A percentile compares a stretch with the other conserved stretches of the same genome.
phyloP scores from a whole-genome alignment of 2,888 invertebrate genomes.

The Cheilosia variabilis region DNA sequence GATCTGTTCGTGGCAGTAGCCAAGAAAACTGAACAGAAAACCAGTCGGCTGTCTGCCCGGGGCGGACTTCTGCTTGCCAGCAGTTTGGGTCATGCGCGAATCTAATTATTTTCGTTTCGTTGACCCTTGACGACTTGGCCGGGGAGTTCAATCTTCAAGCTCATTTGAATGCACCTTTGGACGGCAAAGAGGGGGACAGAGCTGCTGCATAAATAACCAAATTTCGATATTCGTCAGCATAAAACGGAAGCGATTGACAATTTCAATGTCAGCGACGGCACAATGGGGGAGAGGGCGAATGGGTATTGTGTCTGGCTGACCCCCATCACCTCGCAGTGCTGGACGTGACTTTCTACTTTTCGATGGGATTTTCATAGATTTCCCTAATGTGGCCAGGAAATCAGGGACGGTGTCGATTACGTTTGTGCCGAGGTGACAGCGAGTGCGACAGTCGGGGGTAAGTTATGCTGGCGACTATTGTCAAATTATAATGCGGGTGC shows the following conservation, averaged over 20 bases:
- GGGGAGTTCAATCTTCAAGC: slow-evolving; percentile 41
- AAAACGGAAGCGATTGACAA: slow-evolving; percentile 72
- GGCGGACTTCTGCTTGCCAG: slow-evolving; percentile 27
- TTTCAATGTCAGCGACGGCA: slow-evolving; percentile 67
- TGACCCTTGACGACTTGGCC: slow-evolving; percentile 27
- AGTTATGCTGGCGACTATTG: slow-evolving; percentile 53
- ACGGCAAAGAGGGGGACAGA: neutral
- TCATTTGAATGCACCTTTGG: slow-evolving; percentile 52
- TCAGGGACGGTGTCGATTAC: slow-evolving; percentile 59
- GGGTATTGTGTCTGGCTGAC: slow-evolving; percentile 4
- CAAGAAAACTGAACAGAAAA: slow-evolving; percentile 8
- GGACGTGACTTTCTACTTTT: slow-evolving; percentile 72
- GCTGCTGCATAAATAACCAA: slow-evolving; percentile 42
- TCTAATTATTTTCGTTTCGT: slow-evolving; percentile 65
- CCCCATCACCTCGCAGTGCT: slow-evolving; percentile 5
- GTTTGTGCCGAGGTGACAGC: slow-evolving; percentile 59
- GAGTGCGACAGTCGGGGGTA: slow-evolving; percentile 32
- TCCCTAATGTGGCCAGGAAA: slow-evolving; percentile 68
- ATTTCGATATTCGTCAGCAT: slow-evolving; percentile 36
- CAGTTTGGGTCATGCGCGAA: slow-evolving; percentile 55
- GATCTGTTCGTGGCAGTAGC: slow-evolving; percentile 66
- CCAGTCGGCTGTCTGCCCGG: slow-evolving; percentile 21
- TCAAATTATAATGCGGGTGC: slow-evolving; percentile 64
- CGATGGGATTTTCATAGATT: slow-evolving; percentile 67
- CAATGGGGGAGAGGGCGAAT: neutral